Base-by-base conservation (phyloP, 2,113 vertebrate genomes). In the Platichthys stellatus region DNA sequence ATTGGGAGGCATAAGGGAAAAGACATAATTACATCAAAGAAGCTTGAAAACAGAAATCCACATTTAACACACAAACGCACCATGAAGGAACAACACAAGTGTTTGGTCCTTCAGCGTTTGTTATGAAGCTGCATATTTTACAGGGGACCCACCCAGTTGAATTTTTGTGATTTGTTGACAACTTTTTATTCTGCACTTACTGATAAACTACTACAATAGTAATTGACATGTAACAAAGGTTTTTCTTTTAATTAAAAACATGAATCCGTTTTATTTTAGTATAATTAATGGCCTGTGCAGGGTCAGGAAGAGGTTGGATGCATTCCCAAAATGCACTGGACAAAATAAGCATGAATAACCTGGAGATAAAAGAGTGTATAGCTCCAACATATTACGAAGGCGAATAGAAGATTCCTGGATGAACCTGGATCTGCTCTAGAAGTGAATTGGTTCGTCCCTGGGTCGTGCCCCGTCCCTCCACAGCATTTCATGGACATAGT, bases 1-100 rank as follows among this genome's bases (percentile, higher is more conserved):
- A 81, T 82, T 76, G 77, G 72, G 76, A 86, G 76, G 83, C 87
- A 80, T 70, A 23, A 83, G 87, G 79, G 90, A 83, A 72, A 89
- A 86, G 69, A 82, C 81, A 72, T 86, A 83, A 88, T 90, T 90
- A 84, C 80, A 86, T 92, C 87, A 88, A 89, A 88, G 70, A 15
- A 61, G 53, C 63, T 78, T 24, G 72, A 81, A 82, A 78, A 64
- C 78, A 73, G 65, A 60, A 78, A 78, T 75, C 15, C 26, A 66
- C 47, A 64, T 79, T 43, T 23, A 64, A 69, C 69, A 75, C 65
- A 76, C 62, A 71, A 78, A 76, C 74, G 63, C 69, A 53, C 8
- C 13, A 2, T 12, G 63, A 51, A 43, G 3, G 43, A 86, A 72
- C 72, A 80, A 58, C 45, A 63, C 61, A 69, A 62, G 49, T 56